phyloP scores from a whole-genome alignment of 2,888 invertebrate species.

The Neocrepidodera transversa region DNA sequence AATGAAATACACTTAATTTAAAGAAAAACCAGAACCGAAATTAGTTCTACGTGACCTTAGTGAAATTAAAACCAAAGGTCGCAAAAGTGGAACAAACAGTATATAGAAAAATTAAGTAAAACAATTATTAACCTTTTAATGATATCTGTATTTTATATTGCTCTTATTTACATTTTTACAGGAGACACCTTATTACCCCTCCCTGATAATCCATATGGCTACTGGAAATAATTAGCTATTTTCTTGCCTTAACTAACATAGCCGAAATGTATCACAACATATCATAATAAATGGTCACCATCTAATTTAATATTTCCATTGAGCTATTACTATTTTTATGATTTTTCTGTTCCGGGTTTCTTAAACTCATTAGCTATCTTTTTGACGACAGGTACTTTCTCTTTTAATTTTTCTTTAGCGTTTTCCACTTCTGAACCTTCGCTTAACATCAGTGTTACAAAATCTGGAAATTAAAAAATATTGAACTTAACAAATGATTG shows the following conservation, averaged over 20 bases:
- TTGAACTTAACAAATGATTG: background rate
- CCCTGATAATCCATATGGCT: background rate
- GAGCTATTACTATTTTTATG: background rate
- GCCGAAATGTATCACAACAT: slow-evolving; percentile 14
- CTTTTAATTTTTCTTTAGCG: slow-evolving; percentile 61
- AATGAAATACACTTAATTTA: too few relatives aligned
- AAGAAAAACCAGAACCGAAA: too few relatives aligned
- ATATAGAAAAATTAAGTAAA: background rate
- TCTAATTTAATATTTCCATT: slow-evolving; percentile 1
- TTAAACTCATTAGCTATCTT: slow-evolving; percentile 64
- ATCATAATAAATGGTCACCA: slow-evolving; percentile 17
- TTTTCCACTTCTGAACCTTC: slow-evolving; percentile 63
- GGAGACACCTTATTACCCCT: background rate
- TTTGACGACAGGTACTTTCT: slow-evolving; percentile 62
- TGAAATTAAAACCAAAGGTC: too few relatives aligned
- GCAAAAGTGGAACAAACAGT: too few relatives aligned
- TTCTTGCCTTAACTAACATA: background rate
- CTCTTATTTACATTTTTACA: slow-evolving; percentile 9
- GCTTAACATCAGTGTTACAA: slow-evolving; percentile 69
- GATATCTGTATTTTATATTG: background rate
- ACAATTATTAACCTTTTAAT: background rate
- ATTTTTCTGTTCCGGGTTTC: slow-evolving; percentile 49
- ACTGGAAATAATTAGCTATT: background rate
- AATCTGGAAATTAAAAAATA: slow-evolving; percentile 62
- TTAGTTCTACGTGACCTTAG: too few relatives aligned